phyloP scores from a whole-genome alignment of 1,140 invertebrate species.

The Drosophila yakuba region DNA sequence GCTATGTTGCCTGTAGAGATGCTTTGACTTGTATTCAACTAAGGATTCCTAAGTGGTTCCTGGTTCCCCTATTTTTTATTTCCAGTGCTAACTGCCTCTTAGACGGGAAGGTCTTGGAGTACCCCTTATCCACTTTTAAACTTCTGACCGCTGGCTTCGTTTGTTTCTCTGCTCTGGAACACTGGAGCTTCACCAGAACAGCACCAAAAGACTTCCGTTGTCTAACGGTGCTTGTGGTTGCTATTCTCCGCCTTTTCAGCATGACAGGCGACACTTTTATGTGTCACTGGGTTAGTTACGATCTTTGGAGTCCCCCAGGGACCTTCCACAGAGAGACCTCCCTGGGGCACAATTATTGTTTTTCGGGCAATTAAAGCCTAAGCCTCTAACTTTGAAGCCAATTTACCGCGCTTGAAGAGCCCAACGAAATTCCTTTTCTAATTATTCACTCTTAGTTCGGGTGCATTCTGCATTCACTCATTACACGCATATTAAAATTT shows the following conservation, averaged over 20 bases:
- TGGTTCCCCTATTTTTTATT: neutral
- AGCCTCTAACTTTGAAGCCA: neutral
- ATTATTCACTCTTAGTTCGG: slow-evolving; percentile 64
- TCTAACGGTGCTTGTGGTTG: slow-evolving; percentile 49
- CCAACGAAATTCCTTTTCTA: slow-evolving; percentile 61
- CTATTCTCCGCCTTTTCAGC: slow-evolving; percentile 23
- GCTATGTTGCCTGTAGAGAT: too few species aligned
- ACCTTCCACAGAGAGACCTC: neutral
- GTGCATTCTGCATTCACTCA: slow-evolving; percentile 74
- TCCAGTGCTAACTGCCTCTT: slow-evolving; percentile 2
- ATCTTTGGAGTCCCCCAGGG: neutral
- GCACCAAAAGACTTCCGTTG: slow-evolving; percentile 4
- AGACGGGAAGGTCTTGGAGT: neutral
- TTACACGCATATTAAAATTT: slow-evolving; percentile 84
- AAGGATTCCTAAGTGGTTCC: too few species aligned
- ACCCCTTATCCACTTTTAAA: neutral
- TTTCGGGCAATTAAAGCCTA: slow-evolving; percentile 56
- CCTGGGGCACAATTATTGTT: slow-evolving; percentile 34
- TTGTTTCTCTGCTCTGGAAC: slow-evolving; percentile 37
- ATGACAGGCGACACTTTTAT: slow-evolving; percentile 80
- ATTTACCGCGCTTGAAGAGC: neutral
- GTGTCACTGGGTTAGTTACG: slow-evolving; percentile 75
- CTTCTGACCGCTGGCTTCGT: slow-evolving; percentile 65
- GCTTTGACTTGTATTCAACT: neutral
- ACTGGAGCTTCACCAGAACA: slow-evolving; percentile 6